Conservation (phyloP, 2,888 invertebrate species). For the Pyrrhia umbra region DNA sequence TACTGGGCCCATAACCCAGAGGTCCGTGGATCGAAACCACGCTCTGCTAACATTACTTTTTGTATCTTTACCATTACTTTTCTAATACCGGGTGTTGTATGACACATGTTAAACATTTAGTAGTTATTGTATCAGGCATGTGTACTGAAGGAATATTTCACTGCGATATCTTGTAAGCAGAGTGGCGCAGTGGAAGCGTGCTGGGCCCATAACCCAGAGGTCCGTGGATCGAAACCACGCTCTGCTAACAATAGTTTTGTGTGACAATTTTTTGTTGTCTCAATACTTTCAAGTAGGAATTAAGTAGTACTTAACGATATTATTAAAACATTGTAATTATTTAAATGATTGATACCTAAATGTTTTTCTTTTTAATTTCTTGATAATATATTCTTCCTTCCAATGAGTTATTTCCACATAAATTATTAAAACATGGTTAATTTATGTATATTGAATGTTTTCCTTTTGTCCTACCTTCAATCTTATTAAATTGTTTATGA, state of each 20-base stretch:
- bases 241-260: slow-evolving; percentile 87
- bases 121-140: neutral
- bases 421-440: no score
- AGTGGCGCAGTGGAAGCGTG: slow-evolving; percentile 95
- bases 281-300: no score
- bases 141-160: neutral
- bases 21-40: slow-evolving; percentile 97
- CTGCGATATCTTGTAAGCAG: slow-evolving; percentile 82
- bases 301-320: no score
- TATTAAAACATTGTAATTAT: no score
- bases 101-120: no score
- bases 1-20: slow-evolving; percentile 97
- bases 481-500: no score
- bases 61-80: neutral
- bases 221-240: slow-evolving; percentile 96
- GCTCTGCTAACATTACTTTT: slow-evolving; percentile 47
- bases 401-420: no score
- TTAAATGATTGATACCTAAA: no score
- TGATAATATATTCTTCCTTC: no score
- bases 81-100: neutral
- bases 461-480: no score
- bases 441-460: no score
- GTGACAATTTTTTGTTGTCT: neutral
- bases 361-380: no score
- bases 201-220: slow-evolving; percentile 96